phyloP scores from a whole-genome alignment of 2,113 vertebrate species.

The Hippocampus zosterae region DNA sequence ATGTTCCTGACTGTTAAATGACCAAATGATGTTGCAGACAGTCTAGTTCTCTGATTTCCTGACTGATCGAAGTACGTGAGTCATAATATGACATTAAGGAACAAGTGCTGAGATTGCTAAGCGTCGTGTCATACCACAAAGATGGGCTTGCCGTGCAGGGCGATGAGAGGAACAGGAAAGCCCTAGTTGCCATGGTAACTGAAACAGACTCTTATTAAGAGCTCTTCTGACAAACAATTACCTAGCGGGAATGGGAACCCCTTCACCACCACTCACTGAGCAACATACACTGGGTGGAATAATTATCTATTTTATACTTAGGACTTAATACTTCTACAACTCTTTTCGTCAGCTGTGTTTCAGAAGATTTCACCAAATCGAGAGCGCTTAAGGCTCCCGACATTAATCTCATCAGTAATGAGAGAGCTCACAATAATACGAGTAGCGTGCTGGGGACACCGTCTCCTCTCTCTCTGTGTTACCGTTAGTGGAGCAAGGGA shows the following conservation, averaged over 20 bases:
- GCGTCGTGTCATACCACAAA: conserved; percentile 30
- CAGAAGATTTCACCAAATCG: background rate
- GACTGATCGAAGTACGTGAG: background rate
- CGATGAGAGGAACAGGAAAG: conserved; percentile 52
- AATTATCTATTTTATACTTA: background rate
- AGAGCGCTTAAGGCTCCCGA: background rate
- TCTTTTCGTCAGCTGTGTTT: background rate
- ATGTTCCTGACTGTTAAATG: too few relatives aligned
- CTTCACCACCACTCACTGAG: background rate
- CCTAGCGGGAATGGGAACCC: conserved; percentile 27
- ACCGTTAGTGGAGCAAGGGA: background rate
- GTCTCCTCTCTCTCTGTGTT: background rate
- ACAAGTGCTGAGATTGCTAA: conserved; percentile 20
- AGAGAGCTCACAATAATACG: background rate
- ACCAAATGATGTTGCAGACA: too few relatives aligned
- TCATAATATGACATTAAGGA: conserved; percentile 2
- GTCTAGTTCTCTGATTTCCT: too few relatives aligned
- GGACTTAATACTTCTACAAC: background rate
- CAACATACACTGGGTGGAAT: background rate
- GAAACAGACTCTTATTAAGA: conserved; percentile 48
- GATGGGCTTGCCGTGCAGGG: conserved; percentile 23
- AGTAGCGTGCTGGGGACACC: background rate
- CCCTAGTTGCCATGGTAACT: conserved; percentile 64
- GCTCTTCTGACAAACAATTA: conserved; percentile 40
- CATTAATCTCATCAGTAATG: background rate